These are phyloP conservation scores for Esox masquinongy DNA, from an alignment of 2,797 vertebrate species.

Conservation along the genomic window DNA sequence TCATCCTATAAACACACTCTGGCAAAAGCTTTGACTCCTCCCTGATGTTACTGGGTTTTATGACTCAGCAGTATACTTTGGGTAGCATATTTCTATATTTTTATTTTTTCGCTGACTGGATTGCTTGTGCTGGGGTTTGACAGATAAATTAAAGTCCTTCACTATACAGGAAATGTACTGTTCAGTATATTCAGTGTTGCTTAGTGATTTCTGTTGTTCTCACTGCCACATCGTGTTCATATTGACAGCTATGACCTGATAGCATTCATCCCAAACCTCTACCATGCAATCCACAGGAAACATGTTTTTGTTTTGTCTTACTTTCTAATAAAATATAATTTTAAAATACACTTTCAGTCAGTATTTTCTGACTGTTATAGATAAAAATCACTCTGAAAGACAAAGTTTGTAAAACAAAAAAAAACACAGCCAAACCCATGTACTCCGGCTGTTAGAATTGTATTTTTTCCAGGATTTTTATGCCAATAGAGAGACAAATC, in stretches of 20 bases:
- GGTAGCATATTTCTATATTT: constrained; percentile 73
- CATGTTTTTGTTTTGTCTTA: constrained; percentile 13
- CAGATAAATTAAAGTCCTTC: constrained; percentile 54
- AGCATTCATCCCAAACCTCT: constrained; percentile 42
- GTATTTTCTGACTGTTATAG: constrained; percentile 74
- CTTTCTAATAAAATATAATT: constrained; percentile 87
- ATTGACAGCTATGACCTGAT: constrained; percentile 77
- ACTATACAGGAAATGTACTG: constrained; percentile 10
- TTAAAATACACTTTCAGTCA: constrained; percentile 93
- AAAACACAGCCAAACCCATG: constrained; percentile 42
- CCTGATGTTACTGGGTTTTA: constrained; percentile 74
- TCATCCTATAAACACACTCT: neutral
- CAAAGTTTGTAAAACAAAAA: constrained; percentile 64
- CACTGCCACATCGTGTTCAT: constrained; percentile 79
- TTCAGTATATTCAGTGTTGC: constrained; percentile 16
- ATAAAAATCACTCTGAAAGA: constrained; percentile 46
- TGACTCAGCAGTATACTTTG: constrained; percentile 69
- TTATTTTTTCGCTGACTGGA: constrained; percentile 70
- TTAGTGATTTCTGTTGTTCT: constrained; percentile 69
- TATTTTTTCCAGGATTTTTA: constrained; percentile 33
- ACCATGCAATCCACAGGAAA: constrained; percentile 76
- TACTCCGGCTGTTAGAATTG: constrained; percentile 23
- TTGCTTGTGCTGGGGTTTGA: constrained; percentile 63
- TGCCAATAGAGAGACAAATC: constrained; percentile 51
- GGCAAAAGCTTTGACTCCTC: constrained; percentile 70